These are phyloP conservation scores for Nephrotoma guestfalica DNA, from an alignment of 2,888 invertebrate genomes.

Conservation along the genomic window DNA sequence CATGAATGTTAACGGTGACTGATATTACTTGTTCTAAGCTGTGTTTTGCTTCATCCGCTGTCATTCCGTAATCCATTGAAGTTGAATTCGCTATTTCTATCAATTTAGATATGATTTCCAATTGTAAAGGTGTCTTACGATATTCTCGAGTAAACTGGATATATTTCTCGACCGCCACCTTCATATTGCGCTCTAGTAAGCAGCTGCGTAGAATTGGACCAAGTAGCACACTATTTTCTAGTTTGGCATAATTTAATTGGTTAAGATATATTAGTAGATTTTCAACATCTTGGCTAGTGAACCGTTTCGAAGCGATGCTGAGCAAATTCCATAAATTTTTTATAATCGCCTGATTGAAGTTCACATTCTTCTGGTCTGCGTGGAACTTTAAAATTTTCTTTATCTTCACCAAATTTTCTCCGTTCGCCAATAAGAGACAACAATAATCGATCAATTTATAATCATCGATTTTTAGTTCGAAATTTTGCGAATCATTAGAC, in stretches of 20 bases:
- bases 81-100: slow-evolving; percentile 23
- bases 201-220: slow-evolving; percentile 47
- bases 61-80: slow-evolving; percentile 13
- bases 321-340: slow-evolving; percentile 48
- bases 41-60: slow-evolving; percentile 22
- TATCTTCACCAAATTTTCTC: slow-evolving; percentile 20
- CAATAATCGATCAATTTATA: slow-evolving; percentile 51
- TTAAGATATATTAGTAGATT: slow-evolving; percentile 38
- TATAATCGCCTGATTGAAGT: slow-evolving; percentile 35
- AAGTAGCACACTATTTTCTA: slow-evolving; percentile 37
- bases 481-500: slow-evolving; percentile 40
- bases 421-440: slow-evolving; percentile 38
- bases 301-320: slow-evolving; percentile 33
- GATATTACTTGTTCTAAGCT: slow-evolving; percentile 27
- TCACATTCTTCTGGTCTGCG: slow-evolving; percentile 31
- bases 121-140: slow-evolving; percentile 47
- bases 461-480: slow-evolving; percentile 27
- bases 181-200: slow-evolving; percentile 36
- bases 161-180: slow-evolving; percentile 40
- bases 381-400: slow-evolving; percentile 36
- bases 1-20: slow-evolving; percentile 30
- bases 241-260: slow-evolving; percentile 38
- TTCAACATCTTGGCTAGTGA: slow-evolving; percentile 24
- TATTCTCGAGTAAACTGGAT: slow-evolving; percentile 34
- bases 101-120: slow-evolving; percentile 39